Evolutionary conservation across 2,888 invertebrate species (phyloP).

Genomic region (Punctoribates punctum): DNA sequence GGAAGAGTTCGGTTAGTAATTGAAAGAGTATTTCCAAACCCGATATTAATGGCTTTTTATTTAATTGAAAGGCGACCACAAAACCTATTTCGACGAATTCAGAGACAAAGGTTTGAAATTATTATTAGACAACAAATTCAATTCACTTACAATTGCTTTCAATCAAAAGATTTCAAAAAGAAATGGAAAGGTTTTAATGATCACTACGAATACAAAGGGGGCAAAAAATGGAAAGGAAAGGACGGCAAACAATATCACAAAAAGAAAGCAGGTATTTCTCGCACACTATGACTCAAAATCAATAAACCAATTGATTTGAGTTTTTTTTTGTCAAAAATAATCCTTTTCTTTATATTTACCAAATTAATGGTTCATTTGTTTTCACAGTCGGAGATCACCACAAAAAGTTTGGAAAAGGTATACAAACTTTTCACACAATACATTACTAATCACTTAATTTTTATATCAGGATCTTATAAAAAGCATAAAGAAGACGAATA

Average conservation of each 20-base stretch:
- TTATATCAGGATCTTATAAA: constrained; percentile 20
- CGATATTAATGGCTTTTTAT: neutral
- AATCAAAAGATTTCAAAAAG: constrained; percentile 24
- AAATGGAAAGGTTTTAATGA: constrained; percentile 35
- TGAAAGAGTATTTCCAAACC: neutral
- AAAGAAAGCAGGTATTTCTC: constrained; percentile 25
- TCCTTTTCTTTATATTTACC: neutral
- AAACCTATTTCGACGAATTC: constrained; percentile 33
- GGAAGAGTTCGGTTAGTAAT: constrained; percentile 22
- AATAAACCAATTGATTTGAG: neutral
- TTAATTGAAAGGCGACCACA: constrained; percentile 1
- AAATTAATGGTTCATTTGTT: constrained; percentile 24
- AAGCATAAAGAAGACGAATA: constrained; percentile 1
- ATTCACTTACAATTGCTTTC: neutral
- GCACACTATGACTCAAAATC: neutral
- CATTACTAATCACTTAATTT: neutral
- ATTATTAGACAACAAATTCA: neutral
- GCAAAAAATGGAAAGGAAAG: constrained; percentile 32
- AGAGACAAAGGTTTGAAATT: constrained; percentile 12
- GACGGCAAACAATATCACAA: constrained; percentile 29
- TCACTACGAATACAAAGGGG: constrained; percentile 33
- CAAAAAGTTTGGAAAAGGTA: constrained; percentile 32
- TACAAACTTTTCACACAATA: neutral
- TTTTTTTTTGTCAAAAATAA: neutral
- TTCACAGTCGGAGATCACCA: constrained; percentile 18